These are phyloP conservation scores for Drosophila punjabiensis DNA, from an alignment of 1,140 invertebrate species.

Conservation along the genomic window DNA sequence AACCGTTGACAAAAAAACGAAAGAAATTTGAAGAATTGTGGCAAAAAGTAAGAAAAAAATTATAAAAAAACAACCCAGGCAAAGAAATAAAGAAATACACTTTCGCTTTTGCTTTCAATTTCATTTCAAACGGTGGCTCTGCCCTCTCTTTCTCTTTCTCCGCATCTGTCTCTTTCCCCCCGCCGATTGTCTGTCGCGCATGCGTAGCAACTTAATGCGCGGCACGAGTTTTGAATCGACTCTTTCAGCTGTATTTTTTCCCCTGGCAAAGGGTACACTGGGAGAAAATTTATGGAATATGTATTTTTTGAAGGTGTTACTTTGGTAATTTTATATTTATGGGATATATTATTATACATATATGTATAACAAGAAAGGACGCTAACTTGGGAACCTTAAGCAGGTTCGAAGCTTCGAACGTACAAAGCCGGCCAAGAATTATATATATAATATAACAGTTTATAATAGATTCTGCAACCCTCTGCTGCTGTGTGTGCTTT, in stretches of 20 bases:
- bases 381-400: no score
- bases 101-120: constrained; percentile 82
- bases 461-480: no score
- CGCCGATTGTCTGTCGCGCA: constrained; percentile 50
- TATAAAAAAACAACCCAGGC: constrained; percentile 5
- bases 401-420: no score
- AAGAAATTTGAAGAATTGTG: constrained; percentile 73
- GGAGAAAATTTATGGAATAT: background rate
- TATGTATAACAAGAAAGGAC: no score
- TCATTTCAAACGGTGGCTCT: constrained; percentile 67
- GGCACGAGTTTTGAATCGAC: constrained; percentile 46
- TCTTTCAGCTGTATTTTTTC: background rate
- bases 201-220: constrained; percentile 55
- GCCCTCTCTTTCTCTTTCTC: constrained; percentile 25
- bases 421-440: no score
- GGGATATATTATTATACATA: background rate
- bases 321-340: background rate
- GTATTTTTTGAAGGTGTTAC: no score
- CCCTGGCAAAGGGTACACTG: background rate
- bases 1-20: constrained; percentile 72
- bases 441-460: no score
- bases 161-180: constrained; percentile 14
- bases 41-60: constrained; percentile 10
- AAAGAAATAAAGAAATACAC: constrained; percentile 62
- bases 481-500: no score